phyloP scores from a whole-genome alignment of 1,140 invertebrate species.

The Rhyacophila brunnea region DNA sequence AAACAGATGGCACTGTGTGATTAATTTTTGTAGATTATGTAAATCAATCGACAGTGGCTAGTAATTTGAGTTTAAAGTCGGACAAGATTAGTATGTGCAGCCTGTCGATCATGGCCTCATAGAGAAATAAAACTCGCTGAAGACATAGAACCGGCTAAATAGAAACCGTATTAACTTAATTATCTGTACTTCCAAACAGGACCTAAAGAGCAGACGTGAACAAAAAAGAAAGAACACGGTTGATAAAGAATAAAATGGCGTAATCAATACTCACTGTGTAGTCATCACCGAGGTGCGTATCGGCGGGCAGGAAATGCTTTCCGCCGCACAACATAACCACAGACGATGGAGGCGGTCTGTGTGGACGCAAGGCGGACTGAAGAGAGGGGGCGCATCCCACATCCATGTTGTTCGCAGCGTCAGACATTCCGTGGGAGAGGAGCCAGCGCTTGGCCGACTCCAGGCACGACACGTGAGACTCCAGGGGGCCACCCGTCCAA shows the following conservation, averaged over 20 bases:
- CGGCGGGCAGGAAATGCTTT: constrained; percentile 8
- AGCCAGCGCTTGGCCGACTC: constrained; percentile 10
- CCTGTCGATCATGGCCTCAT: no score
- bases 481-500: constrained; percentile 26
- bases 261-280: constrained; percentile 6
- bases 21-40: no score
- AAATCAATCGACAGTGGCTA: no score
- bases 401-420: background rate
- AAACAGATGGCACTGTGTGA: no score
- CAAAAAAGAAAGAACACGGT: background rate
- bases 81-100: no score
- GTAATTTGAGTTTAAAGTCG: no score
- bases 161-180: background rate
- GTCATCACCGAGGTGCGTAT: constrained; percentile 17
- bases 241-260: background rate
- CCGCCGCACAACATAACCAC: constrained; percentile 22
- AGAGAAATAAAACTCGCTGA: no score
- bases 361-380: background rate
- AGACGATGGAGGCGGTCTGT: constrained; percentile 5
- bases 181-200: background rate
- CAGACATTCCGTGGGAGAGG: background rate
- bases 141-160: background rate
- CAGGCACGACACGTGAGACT: constrained; percentile 18
- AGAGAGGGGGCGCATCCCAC: constrained; percentile 20
- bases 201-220: background rate